A percentile compares a stretch with the other conserved stretches of the same genome.
Evolutionary conservation across 1,140 invertebrate species (phyloP).

Genomic region (Artemia franciscana): DNA sequence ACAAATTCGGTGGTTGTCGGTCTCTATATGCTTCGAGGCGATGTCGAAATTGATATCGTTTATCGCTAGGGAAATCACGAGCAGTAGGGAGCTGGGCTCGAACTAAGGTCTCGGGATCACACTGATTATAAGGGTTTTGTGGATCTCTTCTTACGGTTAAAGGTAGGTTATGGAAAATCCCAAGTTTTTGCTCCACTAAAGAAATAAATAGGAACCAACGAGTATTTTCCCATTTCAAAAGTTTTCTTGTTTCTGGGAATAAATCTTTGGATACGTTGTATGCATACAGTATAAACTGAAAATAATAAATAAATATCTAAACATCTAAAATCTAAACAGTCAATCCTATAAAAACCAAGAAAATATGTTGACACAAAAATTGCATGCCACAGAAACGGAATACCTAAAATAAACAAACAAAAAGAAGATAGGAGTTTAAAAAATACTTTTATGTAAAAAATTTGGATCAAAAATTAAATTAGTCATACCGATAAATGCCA

Average conservation of each 20-base stretch:
- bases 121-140: constrained; percentile 7
- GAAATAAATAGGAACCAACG: constrained; percentile 36
- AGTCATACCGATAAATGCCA: too few relatives aligned
- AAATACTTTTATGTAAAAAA: too few relatives aligned
- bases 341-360: too few relatives aligned
- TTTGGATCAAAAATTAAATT: too few relatives aligned
- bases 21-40: constrained; percentile 26
- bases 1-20: constrained; percentile 20
- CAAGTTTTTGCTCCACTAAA: constrained; percentile 43
- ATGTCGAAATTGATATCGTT: too few relatives aligned
- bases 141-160: constrained; percentile 10
- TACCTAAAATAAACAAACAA: too few relatives aligned
- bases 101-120: constrained; percentile 10
- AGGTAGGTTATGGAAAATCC: constrained; percentile 42
- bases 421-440: too few relatives aligned
- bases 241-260: constrained; percentile 28
- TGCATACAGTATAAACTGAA: constrained; percentile 35
- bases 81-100: constrained; percentile 5
- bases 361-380: too few relatives aligned
- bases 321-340: too few relatives aligned
- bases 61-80: not conserved
- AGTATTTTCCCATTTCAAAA: constrained; percentile 42
- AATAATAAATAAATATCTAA: too few relatives aligned
- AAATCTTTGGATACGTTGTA: constrained; percentile 57
- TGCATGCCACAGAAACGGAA: too few relatives aligned